phyloP scores from a whole-genome alignment of 2,113 vertebrate genomes.

The Antechinus stuartii region DNA sequence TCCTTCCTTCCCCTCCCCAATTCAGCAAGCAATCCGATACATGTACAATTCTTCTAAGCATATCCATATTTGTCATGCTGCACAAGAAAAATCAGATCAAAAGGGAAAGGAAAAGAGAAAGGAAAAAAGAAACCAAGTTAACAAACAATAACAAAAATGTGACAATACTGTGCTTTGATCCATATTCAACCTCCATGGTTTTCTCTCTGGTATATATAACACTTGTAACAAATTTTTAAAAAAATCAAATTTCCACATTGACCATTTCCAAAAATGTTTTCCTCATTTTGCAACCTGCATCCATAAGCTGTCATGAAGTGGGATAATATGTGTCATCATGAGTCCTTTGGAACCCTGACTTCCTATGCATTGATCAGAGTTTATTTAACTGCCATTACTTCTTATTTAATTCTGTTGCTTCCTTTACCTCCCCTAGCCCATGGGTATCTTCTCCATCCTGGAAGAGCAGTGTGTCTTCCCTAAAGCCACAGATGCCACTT shows the following conservation, averaged over 20 bases:
- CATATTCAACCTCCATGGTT: too few relatives aligned
- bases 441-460: slow-evolving; percentile 82
- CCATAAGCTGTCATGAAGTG: neutral
- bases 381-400: neutral
- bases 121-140: neutral
- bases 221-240: neutral
- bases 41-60: too few relatives aligned
- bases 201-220: too few relatives aligned
- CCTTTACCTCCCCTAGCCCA: slow-evolving; percentile 60
- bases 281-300: neutral
- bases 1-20: too few relatives aligned
- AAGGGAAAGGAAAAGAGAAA: too few relatives aligned
- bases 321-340: neutral
- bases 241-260: neutral
- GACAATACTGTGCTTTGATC: too few relatives aligned
- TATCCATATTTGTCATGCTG: too few relatives aligned
- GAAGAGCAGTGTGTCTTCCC: slow-evolving; percentile 78
- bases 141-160: neutral
- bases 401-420: neutral
- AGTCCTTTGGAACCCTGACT: neutral
- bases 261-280: neutral
- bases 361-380: neutral
- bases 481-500: slow-evolving; percentile 66
- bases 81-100: too few relatives aligned
- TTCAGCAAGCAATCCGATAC: too few relatives aligned